Percentiles rank a stretch among this genome's conserved stretches.
Evolutionary conservation across 2,797 vertebrate species (phyloP).

Genomic region (Enteromius paludinosus): DNA sequence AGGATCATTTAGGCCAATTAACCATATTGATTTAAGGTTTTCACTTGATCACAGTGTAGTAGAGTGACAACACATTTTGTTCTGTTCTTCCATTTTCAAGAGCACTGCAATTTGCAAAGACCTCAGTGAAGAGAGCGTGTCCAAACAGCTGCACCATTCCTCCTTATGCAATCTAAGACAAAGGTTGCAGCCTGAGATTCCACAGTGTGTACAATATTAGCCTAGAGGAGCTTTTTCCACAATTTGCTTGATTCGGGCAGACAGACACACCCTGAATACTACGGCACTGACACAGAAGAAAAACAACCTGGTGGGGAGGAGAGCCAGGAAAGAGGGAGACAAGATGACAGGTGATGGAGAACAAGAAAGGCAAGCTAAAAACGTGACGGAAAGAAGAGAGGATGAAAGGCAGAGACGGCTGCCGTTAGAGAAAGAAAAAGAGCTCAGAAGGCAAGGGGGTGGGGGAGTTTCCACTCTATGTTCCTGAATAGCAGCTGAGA

Average conservation of each 20-base stretch:
- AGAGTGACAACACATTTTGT: background rate
- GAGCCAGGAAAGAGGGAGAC: conserved; percentile 16
- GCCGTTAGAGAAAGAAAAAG: background rate
- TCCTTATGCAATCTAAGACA: conserved; percentile 55
- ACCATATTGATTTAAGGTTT: background rate
- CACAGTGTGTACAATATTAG: conserved; percentile 19
- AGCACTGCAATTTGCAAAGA: background rate
- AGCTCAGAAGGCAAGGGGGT: background rate
- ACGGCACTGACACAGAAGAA: background rate
- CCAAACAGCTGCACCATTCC: conserved; percentile 48
- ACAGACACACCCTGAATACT: conserved; percentile 37
- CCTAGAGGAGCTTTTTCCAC: conserved; percentile 34
- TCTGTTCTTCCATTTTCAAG: background rate
- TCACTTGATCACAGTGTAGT: background rate
- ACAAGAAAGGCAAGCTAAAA: conserved; percentile 29
- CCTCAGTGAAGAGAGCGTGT: conserved; percentile 29
- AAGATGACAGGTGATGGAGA: conserved; percentile 25
- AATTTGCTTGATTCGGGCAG: conserved; percentile 3
- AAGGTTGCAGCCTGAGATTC: conserved; percentile 9
- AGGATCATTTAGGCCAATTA: background rate
- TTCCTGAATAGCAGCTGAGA: conserved; percentile 11
- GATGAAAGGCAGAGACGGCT: conserved; percentile 7
- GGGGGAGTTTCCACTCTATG: conserved; percentile 4
- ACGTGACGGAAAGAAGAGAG: background rate
- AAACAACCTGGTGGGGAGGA: conserved; percentile 38